Conservation (phyloP, 2,797 vertebrate genomes). For the Sebastes itinus region DNA sequence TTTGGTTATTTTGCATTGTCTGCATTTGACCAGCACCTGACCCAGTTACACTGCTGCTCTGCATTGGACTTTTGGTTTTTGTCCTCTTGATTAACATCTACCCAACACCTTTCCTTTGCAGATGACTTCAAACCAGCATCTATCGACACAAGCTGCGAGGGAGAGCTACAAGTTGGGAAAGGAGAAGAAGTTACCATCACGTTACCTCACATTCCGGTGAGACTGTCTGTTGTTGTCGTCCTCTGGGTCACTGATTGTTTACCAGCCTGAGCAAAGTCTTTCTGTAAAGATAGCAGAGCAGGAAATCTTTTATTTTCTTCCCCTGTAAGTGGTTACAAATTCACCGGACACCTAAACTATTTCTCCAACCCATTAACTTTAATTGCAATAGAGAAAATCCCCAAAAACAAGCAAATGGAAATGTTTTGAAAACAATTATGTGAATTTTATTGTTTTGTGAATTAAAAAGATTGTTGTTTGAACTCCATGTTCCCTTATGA, state of each 20-base stretch:
- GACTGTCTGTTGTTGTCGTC: neutral
- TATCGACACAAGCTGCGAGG: slow-evolving; percentile 96
- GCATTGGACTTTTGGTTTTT: neutral
- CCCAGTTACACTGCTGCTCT: neutral
- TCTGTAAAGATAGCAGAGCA: neutral
- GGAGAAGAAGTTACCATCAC: slow-evolving; percentile 98
- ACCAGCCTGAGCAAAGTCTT: neutral
- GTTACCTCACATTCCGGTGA: slow-evolving; percentile 95
- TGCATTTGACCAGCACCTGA: neutral
- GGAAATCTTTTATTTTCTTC: neutral
- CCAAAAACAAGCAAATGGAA: too few species aligned
- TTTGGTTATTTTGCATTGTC: neutral
- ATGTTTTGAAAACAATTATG: too few species aligned
- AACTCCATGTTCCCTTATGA: neutral
- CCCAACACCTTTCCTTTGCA: slow-evolving; percentile 48
- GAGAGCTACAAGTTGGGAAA: slow-evolving; percentile 98
- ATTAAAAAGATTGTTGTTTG: neutral
- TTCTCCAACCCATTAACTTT: neutral
- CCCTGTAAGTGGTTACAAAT: neutral
- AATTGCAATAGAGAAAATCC: neutral
- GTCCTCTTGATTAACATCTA: neutral
- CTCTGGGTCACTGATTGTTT: neutral
- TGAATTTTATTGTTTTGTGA: too few species aligned
- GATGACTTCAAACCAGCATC: slow-evolving; percentile 99
- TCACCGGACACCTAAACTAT: neutral